These are phyloP conservation scores for Cottoperca gobio DNA, from an alignment of 2,797 vertebrate species.

Conservation along the genomic window DNA sequence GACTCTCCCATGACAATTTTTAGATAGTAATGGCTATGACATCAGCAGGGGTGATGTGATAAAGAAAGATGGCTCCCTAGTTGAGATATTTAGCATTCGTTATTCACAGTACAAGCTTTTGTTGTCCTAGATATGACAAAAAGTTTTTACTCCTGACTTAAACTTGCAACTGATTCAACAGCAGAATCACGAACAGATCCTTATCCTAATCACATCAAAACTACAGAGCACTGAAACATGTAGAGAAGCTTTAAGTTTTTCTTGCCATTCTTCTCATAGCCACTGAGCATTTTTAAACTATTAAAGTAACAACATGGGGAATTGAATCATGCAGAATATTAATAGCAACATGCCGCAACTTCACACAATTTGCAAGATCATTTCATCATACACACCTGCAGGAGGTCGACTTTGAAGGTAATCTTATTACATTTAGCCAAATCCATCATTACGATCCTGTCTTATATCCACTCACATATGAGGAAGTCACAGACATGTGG, in stretches of 20 bases:
- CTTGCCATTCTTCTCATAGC: neutral
- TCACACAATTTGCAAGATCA: neutral
- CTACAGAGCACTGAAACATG: neutral
- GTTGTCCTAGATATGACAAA: slow-evolving; percentile 70
- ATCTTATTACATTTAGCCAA: neutral
- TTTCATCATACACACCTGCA: slow-evolving; percentile 33
- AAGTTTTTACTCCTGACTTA: slow-evolving; percentile 36
- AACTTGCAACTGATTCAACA: slow-evolving; percentile 27
- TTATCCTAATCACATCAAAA: slow-evolving; percentile 34
- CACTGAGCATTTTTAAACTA: neutral
- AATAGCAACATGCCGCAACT: neutral
- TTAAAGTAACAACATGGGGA: neutral
- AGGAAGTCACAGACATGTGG: neutral
- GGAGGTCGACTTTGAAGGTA: neutral
- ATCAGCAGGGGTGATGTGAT: slow-evolving; percentile 54
- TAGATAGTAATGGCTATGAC: slow-evolving; percentile 43
- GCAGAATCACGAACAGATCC: slow-evolving; percentile 13
- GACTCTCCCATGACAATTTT: slow-evolving; percentile 41
- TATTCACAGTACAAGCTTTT: slow-evolving; percentile 51
- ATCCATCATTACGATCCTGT: neutral
- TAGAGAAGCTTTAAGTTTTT: slow-evolving; percentile 10
- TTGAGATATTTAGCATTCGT: slow-evolving; percentile 61
- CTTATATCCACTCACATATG: neutral
- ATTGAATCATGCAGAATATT: neutral
- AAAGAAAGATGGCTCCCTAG: slow-evolving; percentile 58